A percentile compares a stretch with the other conserved stretches of the same genome.
phyloP scores from a whole-genome alignment of 1,140 invertebrate species.

The Sinonovacula constricta region DNA sequence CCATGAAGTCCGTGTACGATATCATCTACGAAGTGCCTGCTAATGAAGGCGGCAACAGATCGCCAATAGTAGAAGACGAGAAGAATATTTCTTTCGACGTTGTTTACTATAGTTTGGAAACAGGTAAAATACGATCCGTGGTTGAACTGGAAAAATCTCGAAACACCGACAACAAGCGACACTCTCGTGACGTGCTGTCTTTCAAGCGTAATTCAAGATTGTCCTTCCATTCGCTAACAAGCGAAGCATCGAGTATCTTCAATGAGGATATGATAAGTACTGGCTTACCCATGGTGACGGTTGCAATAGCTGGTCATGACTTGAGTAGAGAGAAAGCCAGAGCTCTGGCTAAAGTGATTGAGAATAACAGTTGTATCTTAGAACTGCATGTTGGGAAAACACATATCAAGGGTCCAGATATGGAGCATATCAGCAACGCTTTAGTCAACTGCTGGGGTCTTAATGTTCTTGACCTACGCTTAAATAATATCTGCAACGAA shows the following conservation, averaged over 20 bases:
- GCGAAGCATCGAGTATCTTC: slow-evolving; percentile 49
- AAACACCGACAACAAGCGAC: slow-evolving; percentile 58
- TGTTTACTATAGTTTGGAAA: slow-evolving; percentile 67
- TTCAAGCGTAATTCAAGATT: slow-evolving; percentile 63
- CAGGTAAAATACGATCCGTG: slow-evolving; percentile 64
- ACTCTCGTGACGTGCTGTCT: slow-evolving; percentile 58
- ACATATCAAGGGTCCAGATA: slow-evolving; percentile 64
- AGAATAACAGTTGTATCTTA: slow-evolving; percentile 65
- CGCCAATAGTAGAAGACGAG: slow-evolving; percentile 65
- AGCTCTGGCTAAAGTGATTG: slow-evolving; percentile 61
- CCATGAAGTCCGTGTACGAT: slow-evolving; percentile 68
- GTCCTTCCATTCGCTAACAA: slow-evolving; percentile 50
- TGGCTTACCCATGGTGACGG: slow-evolving; percentile 66
- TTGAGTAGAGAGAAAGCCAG: slow-evolving; percentile 61
- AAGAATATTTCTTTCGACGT: slow-evolving; percentile 71
- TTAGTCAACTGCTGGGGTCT: slow-evolving; percentile 61
- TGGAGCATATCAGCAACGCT: slow-evolving; percentile 60
- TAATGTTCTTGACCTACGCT: slow-evolving; percentile 68
- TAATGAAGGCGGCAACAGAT: slow-evolving; percentile 38
- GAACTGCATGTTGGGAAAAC: slow-evolving; percentile 73
- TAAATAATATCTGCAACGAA: slow-evolving; percentile 70
- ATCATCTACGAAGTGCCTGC: slow-evolving; percentile 66
- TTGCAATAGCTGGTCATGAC: slow-evolving; percentile 69
- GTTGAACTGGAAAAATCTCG: slow-evolving; percentile 69
- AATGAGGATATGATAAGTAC: slow-evolving; percentile 53